Evolutionary conservation across 2,797 vertebrate genomes (phyloP).

Genomic region (Clarias fuscus): DNA sequence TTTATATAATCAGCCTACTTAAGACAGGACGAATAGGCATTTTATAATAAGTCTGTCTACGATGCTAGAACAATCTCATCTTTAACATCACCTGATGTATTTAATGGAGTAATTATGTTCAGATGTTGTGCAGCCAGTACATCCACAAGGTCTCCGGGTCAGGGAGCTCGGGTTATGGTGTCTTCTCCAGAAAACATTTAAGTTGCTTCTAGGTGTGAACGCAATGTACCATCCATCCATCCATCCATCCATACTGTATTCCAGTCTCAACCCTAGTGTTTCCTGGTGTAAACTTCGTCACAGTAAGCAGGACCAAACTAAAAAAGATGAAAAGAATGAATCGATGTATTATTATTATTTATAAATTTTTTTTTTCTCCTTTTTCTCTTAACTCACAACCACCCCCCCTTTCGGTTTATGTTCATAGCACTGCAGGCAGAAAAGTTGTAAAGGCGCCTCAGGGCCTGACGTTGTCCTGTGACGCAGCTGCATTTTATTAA

Average conservation of each 20-base stretch:
- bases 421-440: too few species aligned
- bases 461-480: background rate
- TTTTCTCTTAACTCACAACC: too few species aligned
- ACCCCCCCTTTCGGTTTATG: too few species aligned
- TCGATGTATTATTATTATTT: too few species aligned
- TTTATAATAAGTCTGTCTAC: too few species aligned
- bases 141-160: background rate
- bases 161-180: background rate
- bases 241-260: background rate
- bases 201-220: background rate
- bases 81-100: background rate
- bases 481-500: slow-evolving; percentile 13
- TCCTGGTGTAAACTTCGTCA: too few species aligned
- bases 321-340: background rate
- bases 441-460: background rate
- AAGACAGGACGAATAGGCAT: too few species aligned
- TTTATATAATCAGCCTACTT: background rate
- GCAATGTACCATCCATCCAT: too few species aligned
- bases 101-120: background rate
- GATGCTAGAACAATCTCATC: background rate
- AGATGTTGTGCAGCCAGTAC: background rate
- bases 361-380: too few species aligned
- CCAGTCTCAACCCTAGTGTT: background rate
- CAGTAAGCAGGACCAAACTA: background rate
- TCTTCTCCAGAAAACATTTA: background rate